Conservation (phyloP, 2,888 invertebrate species). For the Acronicta leporina region DNA sequence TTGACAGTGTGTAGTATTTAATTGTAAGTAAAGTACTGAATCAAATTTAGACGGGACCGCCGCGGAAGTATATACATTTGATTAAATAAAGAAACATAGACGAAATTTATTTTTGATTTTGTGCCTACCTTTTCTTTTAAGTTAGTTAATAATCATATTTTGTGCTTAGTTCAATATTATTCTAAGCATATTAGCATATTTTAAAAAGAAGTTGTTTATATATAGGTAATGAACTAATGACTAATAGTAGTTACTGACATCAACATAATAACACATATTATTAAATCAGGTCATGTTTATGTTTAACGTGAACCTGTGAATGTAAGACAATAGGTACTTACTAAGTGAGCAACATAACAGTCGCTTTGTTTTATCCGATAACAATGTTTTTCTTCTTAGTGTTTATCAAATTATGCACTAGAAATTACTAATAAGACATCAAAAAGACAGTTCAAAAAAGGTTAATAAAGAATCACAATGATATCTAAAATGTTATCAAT, state of each 20-base stretch:
- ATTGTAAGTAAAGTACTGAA: too few relatives aligned
- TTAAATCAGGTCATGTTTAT: conserved; percentile 42
- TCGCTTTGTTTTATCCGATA: conserved; percentile 43
- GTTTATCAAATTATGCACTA: conserved; percentile 12
- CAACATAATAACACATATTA: conserved; percentile 18
- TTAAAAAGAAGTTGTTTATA: too few relatives aligned
- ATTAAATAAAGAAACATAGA: too few relatives aligned
- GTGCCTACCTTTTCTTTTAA: too few relatives aligned
- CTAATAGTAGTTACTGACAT: conserved; percentile 9
- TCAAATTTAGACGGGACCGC: too few relatives aligned
- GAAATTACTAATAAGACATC: not conserved
- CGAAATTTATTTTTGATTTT: too few relatives aligned
- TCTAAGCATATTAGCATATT: not conserved
- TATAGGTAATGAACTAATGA: conserved; percentile 13
- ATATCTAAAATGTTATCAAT: too few relatives aligned
- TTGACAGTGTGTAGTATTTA: too few relatives aligned
- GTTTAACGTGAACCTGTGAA: conserved; percentile 34
- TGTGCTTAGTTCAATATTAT: not conserved
- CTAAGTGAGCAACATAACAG: conserved; percentile 40
- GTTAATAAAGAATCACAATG: too few relatives aligned
- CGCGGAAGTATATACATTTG: too few relatives aligned
- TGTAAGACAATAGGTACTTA: conserved; percentile 46
- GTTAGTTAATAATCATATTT: too few relatives aligned
- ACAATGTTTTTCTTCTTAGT: conserved; percentile 32
- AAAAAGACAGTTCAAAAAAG: too few relatives aligned